Evolutionary conservation across 2,797 vertebrate species (phyloP).

Genomic region (Monodelphis domestica): DNA sequence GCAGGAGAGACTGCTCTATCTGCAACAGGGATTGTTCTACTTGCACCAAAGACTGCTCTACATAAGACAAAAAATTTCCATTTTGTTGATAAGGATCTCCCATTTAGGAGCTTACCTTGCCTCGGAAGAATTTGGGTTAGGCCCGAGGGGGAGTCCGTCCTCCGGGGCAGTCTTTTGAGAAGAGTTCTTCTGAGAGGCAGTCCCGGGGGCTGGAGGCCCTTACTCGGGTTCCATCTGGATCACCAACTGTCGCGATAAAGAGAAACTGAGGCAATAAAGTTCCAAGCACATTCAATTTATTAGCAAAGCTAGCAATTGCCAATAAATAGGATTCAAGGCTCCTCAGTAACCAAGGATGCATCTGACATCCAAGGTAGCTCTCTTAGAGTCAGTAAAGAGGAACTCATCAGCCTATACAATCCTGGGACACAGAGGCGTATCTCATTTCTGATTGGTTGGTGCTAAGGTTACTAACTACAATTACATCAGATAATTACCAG

Average conservation of each 20-base stretch:
- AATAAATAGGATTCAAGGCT: not conserved
- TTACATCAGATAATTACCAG: not conserved
- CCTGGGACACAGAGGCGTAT: not conserved
- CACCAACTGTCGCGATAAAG: not conserved
- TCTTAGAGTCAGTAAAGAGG: not conserved
- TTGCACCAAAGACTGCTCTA: not conserved
- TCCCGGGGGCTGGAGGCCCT: conserved; percentile 4
- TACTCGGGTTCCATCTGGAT: not conserved
- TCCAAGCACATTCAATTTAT: not conserved
- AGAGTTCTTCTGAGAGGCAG: not conserved
- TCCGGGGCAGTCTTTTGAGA: conserved; percentile 4
- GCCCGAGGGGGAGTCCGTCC: not conserved
- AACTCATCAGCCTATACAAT: not conserved
- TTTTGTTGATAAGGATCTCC: not conserved
- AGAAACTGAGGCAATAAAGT: not conserved
- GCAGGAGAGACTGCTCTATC: not conserved
- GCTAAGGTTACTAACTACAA: not conserved
- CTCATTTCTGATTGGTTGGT: not conserved
- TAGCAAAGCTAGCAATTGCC: not conserved
- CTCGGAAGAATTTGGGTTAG: not conserved
- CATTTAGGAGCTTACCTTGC: conserved; percentile 2
- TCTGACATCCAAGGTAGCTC: not conserved
- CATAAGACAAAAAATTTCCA: not conserved
- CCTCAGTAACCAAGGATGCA: not conserved
- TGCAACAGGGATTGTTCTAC: not conserved